Evolutionary conservation across 2,888 invertebrate genomes (phyloP).

Genomic region (Rhaphigaster nebulosa): DNA sequence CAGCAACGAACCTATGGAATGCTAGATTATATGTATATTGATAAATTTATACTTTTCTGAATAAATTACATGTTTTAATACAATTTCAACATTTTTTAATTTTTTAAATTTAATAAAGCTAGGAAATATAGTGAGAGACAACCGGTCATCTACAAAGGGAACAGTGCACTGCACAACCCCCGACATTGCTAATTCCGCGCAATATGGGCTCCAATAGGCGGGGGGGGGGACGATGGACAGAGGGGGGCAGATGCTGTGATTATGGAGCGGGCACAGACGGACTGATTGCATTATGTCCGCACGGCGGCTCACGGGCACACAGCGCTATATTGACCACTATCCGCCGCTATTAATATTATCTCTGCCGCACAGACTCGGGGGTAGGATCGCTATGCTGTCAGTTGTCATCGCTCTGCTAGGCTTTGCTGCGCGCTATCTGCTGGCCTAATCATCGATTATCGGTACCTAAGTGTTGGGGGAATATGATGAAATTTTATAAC

Average conservation of each 20-base stretch:
- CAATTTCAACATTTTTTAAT: not conserved
- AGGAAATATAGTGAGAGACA: not conserved
- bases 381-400: not conserved
- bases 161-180: not conserved
- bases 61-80: too few species aligned
- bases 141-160: not conserved
- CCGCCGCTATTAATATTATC: not conserved
- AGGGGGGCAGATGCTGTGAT: not conserved
- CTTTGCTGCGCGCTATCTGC: not conserved
- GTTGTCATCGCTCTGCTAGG: not conserved
- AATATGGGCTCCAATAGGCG: not conserved
- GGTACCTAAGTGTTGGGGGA: not conserved
- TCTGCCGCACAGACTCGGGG: not conserved
- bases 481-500: not conserved
- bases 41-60: too few species aligned
- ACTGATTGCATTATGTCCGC: slow-evolving; percentile 41
- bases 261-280: slow-evolving; percentile 35
- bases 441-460: not conserved
- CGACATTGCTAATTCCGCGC: slow-evolving; percentile 11
- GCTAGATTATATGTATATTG: too few species aligned
- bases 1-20: too few species aligned
- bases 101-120: not conserved
- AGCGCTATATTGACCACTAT: not conserved
- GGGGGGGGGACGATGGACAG: not conserved
- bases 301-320: not conserved